Percentiles rank a stretch among this genome's conserved stretches.
phyloP scores from a whole-genome alignment of 1,140 invertebrate genomes.

The Hylyphantes graminicola region DNA sequence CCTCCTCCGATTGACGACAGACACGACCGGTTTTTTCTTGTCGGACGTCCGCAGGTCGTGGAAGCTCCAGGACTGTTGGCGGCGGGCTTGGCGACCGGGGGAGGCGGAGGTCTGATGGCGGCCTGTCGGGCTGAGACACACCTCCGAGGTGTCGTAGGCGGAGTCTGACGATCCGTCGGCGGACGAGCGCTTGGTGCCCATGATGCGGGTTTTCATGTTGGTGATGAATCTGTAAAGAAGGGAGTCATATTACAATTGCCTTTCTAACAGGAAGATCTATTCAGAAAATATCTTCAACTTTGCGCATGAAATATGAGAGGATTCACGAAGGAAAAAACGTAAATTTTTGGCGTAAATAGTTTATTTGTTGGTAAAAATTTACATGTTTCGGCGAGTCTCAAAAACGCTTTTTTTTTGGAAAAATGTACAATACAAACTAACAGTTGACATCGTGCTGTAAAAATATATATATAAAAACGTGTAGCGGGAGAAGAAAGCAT shows the following conservation, averaged over 20 bases:
- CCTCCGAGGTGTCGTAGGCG: conserved; percentile 60
- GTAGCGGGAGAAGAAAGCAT: too few species aligned
- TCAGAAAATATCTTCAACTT: too few species aligned
- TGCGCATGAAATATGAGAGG: too few species aligned
- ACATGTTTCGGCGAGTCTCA: too few species aligned
- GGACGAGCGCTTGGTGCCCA: conserved; percentile 48
- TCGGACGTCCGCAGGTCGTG: conserved; percentile 42
- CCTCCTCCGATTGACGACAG: not conserved
- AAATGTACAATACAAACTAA: too few species aligned
- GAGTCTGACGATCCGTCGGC: conserved; percentile 59
- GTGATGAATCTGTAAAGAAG: conserved; percentile 41
- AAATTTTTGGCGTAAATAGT: too few species aligned
- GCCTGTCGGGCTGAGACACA: conserved; percentile 56
- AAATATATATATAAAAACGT: too few species aligned
- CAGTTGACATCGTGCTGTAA: too few species aligned
- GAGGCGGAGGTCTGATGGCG: conserved; percentile 20
- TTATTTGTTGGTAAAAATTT: too few species aligned
- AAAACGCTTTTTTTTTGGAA: too few species aligned
- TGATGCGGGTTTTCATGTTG: conserved; percentile 40
- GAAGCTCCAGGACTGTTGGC: conserved; percentile 57
- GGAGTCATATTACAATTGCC: not conserved
- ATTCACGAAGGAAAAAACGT: too few species aligned
- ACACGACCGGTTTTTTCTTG: conserved; percentile 13
- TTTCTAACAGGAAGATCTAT: too few species aligned
- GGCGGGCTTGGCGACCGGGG: conserved; percentile 23